Evolutionary conservation across 2,113 vertebrate genomes (phyloP).

Genomic region (Gallinago jamesoni): DNA sequence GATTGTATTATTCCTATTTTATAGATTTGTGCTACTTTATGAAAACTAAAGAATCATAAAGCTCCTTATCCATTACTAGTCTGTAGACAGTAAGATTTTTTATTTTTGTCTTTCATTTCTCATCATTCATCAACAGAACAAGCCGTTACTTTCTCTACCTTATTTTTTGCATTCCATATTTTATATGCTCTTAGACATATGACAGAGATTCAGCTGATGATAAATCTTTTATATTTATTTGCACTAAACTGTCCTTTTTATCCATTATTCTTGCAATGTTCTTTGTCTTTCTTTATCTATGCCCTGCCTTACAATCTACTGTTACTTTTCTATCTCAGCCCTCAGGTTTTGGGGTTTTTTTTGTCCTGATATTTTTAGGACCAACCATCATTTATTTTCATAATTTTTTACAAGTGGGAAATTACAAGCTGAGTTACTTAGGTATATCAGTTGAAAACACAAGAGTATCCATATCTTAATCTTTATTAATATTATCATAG

Average conservation of each 20-base stretch:
- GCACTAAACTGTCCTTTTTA: neutral
- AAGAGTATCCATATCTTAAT: neutral
- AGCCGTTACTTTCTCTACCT: neutral
- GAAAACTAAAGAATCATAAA: neutral
- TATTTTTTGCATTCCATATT: neutral
- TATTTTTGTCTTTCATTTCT: slow-evolving; percentile 4
- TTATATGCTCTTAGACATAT: neutral
- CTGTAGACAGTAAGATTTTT: neutral
- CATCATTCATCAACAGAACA: neutral
- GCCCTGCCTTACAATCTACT: slow-evolving; percentile 10
- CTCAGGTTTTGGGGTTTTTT: neutral
- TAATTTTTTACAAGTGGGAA: neutral
- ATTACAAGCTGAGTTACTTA: neutral
- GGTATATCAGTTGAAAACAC: slow-evolving; percentile 4
- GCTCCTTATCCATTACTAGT: neutral
- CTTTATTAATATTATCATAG: neutral
- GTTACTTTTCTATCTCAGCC: neutral
- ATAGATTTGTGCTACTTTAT: neutral
- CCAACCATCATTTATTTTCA: neutral
- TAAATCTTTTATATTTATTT: neutral
- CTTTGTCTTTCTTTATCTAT: neutral
- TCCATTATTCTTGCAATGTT: neutral
- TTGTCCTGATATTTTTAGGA: neutral
- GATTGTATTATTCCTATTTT: neutral
- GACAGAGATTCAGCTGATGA: neutral